phyloP scores from a whole-genome alignment of 1,140 invertebrate genomes.

The Diprion similis region DNA sequence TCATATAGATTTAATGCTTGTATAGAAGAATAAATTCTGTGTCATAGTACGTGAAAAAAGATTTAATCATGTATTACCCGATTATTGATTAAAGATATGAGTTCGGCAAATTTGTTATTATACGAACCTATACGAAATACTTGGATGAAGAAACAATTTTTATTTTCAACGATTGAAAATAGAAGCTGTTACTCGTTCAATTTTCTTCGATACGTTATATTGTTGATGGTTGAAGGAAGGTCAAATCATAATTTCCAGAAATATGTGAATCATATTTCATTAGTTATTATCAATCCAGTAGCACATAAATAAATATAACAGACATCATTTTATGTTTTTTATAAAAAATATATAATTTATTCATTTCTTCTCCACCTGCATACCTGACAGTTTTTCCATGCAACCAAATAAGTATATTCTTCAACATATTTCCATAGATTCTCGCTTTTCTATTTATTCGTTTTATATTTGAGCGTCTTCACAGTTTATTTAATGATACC shows the following conservation, averaged over 20 bases:
- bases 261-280: not conserved
- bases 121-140: too few relatives aligned
- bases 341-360: not conserved
- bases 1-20: slow-evolving; percentile 54
- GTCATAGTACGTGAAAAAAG: slow-evolving; percentile 40
- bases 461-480: not conserved
- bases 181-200: too few relatives aligned
- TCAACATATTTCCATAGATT: not conserved
- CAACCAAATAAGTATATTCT: not conserved
- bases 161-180: too few relatives aligned
- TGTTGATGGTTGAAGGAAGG: too few relatives aligned
- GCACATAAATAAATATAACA: not conserved
- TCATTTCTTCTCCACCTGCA: not conserved
- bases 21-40: slow-evolving; percentile 54
- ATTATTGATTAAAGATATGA: too few relatives aligned
- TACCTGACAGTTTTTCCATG: too few relatives aligned
- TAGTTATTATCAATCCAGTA: not conserved
- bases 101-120: too few relatives aligned
- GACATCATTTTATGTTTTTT: not conserved
- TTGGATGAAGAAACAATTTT: too few relatives aligned
- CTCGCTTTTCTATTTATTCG: not conserved
- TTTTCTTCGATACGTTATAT: too few relatives aligned
- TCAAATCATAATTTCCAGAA: too few relatives aligned
- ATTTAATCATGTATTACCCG: too few relatives aligned
- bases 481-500: not conserved